Evolutionary conservation across 2,888 invertebrate species (phyloP).

Genomic region (Tuberolachnus salignus): DNA sequence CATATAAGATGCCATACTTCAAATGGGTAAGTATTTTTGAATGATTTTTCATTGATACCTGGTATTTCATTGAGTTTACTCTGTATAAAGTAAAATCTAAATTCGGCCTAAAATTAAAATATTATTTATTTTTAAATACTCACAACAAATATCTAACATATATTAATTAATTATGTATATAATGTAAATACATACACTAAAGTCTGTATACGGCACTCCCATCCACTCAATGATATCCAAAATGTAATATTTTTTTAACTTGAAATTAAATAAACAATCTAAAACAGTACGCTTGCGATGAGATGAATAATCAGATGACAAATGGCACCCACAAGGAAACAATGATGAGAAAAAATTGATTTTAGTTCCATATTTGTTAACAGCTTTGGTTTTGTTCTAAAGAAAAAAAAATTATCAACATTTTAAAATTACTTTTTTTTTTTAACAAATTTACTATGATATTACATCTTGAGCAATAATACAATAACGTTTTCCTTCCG

Average conservation of each 20-base stretch:
- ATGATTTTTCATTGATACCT: constrained; percentile 22
- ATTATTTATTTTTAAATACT: neutral
- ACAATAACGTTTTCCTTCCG: constrained; percentile 82
- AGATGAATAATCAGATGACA: constrained; percentile 59
- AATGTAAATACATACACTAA: constrained; percentile 28
- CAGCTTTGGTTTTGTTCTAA: constrained; percentile 75
- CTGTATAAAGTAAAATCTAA: constrained; percentile 48
- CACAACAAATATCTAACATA: neutral
- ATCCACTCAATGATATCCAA: constrained; percentile 86
- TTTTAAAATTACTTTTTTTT: neutral
- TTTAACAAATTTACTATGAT: neutral
- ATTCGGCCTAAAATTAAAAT: constrained; percentile 45
- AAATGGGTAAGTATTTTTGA: constrained; percentile 36
- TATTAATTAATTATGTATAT: neutral
- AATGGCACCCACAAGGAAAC: constrained; percentile 75
- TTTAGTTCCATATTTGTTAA: constrained; percentile 70
- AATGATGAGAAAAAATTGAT: constrained; percentile 68
- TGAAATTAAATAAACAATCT: constrained; percentile 79
- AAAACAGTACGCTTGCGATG: constrained; percentile 70
- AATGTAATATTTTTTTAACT: constrained; percentile 72
- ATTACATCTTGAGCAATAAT: constrained; percentile 75
- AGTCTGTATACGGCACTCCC: constrained; percentile 54
- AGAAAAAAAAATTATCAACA: constrained; percentile 58
- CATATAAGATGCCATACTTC: constrained; percentile 15
- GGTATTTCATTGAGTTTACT: constrained; percentile 48